Evolutionary conservation across 30 jellyfish, hydroid and myxozoan species (phyloP).

Genomic region (Aurelia aurita complex sp. Pacific): DNA sequence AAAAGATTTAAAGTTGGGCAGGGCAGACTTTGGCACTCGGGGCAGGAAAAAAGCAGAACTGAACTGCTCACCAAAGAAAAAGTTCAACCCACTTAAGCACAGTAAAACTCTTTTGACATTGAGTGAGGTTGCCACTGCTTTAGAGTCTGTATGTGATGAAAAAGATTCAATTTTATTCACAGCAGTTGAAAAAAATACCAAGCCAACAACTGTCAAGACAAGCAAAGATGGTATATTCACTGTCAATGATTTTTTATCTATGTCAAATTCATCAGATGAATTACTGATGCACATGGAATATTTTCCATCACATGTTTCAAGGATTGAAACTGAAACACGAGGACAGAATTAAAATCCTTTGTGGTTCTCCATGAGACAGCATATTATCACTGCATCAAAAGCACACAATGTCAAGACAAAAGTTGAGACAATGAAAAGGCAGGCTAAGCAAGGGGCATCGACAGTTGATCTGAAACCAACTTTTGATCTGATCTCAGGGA

Average conservation of each 20-base stretch:
- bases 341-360: slow-evolving; percentile 13
- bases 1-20: slow-evolving; percentile 22
- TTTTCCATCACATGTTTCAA: neutral
- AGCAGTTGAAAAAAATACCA: slow-evolving; percentile 12
- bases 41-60: slow-evolving; percentile 32
- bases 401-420: slow-evolving; percentile 36
- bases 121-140: slow-evolving; percentile 14
- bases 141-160: slow-evolving; percentile 13
- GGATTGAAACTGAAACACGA: slow-evolving; percentile 3
- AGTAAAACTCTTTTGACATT: slow-evolving; percentile 1
- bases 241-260: neutral
- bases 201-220: slow-evolving; percentile 2
- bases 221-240: neutral
- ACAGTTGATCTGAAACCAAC: neutral
- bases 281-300: slow-evolving; percentile 3
- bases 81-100: slow-evolving; percentile 16
- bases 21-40: slow-evolving; percentile 20
- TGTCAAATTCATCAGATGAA: slow-evolving; percentile 10
- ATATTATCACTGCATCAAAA: slow-evolving; percentile 65
- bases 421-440: slow-evolving; percentile 13
- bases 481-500: slow-evolving; percentile 32
- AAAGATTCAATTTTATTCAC: slow-evolving; percentile 16
- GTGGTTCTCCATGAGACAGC: neutral
- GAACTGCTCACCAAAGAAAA: slow-evolving; percentile 39
- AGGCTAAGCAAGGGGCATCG: neutral